Evolutionary conservation across 2,113 vertebrate species (phyloP).

Genomic region (Cebus imitator): DNA sequence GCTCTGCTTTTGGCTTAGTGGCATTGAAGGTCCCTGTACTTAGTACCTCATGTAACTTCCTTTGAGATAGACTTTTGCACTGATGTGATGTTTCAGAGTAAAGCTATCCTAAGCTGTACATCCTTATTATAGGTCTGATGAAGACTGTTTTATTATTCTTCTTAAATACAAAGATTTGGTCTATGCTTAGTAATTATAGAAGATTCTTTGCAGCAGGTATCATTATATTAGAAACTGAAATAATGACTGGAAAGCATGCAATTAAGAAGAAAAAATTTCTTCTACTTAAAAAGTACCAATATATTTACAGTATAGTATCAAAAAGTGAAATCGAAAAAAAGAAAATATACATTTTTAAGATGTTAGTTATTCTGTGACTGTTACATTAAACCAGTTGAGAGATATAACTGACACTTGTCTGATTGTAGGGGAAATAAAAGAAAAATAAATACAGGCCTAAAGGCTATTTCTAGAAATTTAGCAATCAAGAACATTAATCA

Average conservation of each 20-base stretch:
- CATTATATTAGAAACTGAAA: slow-evolving; percentile 30
- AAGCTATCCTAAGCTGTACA: background rate
- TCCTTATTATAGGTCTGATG: background rate
- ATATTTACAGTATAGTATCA: background rate
- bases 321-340: background rate
- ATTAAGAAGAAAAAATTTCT: slow-evolving; percentile 1
- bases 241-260: slow-evolving; percentile 15
- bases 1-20: background rate
- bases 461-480: slow-evolving; percentile 37
- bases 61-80: background rate
- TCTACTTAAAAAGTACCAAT: background rate
- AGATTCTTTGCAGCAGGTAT: background rate
- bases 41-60: background rate
- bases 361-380: background rate
- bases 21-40: background rate
- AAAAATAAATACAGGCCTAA: slow-evolving; percentile 29
- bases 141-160: slow-evolving; percentile 29
- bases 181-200: background rate
- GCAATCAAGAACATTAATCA: slow-evolving; percentile 22
- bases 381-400: slow-evolving; percentile 22
- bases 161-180: background rate
- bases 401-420: too few species aligned
- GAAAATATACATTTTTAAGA: background rate
- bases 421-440: background rate
- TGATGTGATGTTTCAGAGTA: background rate